A percentile compares a stretch with the other conserved stretches of the same genome.
Conservation (phyloP, 1,140 invertebrate genomes). For the Drosophila paulistorum region DNA sequence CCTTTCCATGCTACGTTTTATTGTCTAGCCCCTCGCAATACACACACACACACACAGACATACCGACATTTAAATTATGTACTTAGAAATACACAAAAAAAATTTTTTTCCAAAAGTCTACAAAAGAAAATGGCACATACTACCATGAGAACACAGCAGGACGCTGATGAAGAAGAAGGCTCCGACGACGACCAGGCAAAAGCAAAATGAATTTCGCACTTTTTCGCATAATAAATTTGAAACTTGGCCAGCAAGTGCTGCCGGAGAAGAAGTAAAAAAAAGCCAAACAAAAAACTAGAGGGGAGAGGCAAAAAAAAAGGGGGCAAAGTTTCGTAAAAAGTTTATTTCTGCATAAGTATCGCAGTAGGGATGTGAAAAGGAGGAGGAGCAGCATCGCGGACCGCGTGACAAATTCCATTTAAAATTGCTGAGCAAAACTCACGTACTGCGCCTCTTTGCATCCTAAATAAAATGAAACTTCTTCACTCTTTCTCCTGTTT, state of each 20-base stretch:
- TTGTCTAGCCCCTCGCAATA: slow-evolving; percentile 47
- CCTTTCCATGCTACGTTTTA: slow-evolving; percentile 77
- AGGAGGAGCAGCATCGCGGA: slow-evolving; percentile 19
- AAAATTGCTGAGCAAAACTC: slow-evolving; percentile 79
- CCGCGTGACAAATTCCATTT: slow-evolving; percentile 82
- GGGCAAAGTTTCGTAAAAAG: slow-evolving; percentile 75
- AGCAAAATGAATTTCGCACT: slow-evolving; percentile 83
- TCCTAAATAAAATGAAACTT: slow-evolving; percentile 79
- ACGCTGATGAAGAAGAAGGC: slow-evolving; percentile 46
- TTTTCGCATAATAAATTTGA: slow-evolving; percentile 83
- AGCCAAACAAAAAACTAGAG: slow-evolving; percentile 34
- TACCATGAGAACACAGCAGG: slow-evolving; percentile 51
- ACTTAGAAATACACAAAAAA: slow-evolving; percentile 80
- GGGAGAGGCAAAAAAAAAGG: slow-evolving; percentile 43
- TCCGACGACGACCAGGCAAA: slow-evolving; percentile 39
- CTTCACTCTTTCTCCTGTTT: slow-evolving; percentile 16
- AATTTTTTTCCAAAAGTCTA: slow-evolving; percentile 66
- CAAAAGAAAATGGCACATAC: slow-evolving; percentile 71
- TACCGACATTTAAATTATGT: slow-evolving; percentile 81
- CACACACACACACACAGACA: slow-evolving; percentile 22
- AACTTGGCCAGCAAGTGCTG: slow-evolving; percentile 67
- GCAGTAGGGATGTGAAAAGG: background rate
- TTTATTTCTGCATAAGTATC: slow-evolving; percentile 78
- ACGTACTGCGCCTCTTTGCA: slow-evolving; percentile 51
- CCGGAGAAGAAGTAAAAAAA: slow-evolving; percentile 49